phyloP scores from a whole-genome alignment of 2,113 vertebrate species.

The Apaloderma vittatum region DNA sequence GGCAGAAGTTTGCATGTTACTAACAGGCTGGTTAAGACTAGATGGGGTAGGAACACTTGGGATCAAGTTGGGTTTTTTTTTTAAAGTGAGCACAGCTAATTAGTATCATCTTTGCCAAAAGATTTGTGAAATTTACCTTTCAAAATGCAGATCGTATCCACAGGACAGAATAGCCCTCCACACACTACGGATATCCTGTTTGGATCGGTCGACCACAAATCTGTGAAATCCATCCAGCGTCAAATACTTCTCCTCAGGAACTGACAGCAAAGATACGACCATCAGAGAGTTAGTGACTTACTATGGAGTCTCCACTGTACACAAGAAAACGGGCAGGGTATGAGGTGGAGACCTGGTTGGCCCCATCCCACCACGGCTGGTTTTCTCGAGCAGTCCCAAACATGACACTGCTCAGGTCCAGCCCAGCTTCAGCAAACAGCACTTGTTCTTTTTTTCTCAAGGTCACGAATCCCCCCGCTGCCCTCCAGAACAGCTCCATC shows the following conservation, averaged over 20 bases:
- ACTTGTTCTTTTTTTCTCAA: not conserved
- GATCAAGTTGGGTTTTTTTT: not conserved
- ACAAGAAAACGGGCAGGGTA: accelerated
- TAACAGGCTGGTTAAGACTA: not conserved
- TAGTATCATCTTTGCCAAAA: accelerated
- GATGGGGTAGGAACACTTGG: not conserved
- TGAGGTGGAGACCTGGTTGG: not conserved
- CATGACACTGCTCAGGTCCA: accelerated
- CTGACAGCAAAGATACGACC: slow-evolving; percentile 60
- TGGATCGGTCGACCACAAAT: slow-evolving; percentile 93
- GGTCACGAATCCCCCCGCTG: not conserved
- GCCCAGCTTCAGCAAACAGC: accelerated
- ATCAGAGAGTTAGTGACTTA: not conserved
- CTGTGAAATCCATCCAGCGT: slow-evolving; percentile 96
- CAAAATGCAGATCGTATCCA: slow-evolving; percentile 96
- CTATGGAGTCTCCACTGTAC: not conserved
- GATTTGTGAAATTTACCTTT: slow-evolving; percentile 81
- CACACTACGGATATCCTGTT: slow-evolving; percentile 96
- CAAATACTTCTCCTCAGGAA: slow-evolving; percentile 94
- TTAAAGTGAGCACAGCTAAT: not conserved
- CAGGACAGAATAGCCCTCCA: slow-evolving; percentile 96
- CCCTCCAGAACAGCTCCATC: not conserved
- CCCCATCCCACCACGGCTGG: not conserved
- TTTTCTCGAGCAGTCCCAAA: accelerated
- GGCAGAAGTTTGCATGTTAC: not conserved